These are phyloP conservation scores for Adelges cooleyi DNA, from an alignment of 1,140 invertebrate genomes.

Conservation along the genomic window DNA sequence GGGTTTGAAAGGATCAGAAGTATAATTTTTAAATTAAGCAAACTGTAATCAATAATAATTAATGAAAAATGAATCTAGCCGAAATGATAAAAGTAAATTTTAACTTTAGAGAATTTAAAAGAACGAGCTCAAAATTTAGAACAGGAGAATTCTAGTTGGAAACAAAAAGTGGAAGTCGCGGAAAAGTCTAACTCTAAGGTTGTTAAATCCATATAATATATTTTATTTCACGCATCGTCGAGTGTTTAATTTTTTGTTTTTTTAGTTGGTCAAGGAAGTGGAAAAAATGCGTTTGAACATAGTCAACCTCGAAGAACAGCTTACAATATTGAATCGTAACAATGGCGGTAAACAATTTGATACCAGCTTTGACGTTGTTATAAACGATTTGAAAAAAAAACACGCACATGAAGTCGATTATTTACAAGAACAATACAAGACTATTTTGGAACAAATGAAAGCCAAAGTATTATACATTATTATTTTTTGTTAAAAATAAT, in stretches of 20 bases:
- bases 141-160: not conserved
- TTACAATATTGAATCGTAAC: not conserved
- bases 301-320: constrained; percentile 14
- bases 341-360: constrained; percentile 15
- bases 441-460: not conserved
- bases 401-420: constrained; percentile 9
- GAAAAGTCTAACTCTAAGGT: constrained; percentile 5
- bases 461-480: not conserved
- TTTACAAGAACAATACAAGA: constrained; percentile 12
- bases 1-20: no score
- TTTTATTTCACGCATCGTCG: no score
- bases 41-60: no score
- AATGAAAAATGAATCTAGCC: no score
- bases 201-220: not conserved
- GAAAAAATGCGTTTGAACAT: constrained; percentile 11
- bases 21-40: no score
- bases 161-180: not conserved
- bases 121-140: constrained; percentile 8
- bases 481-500: not conserved
- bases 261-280: constrained; percentile 1
- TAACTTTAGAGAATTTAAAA: constrained; percentile 6
- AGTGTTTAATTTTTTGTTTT: not conserved
- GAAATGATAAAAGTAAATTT: not conserved
- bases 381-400: constrained; percentile 16
- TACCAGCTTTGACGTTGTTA: not conserved